Conservation (phyloP, 1,140 invertebrate genomes). For the Choristoneura fumiferana region DNA sequence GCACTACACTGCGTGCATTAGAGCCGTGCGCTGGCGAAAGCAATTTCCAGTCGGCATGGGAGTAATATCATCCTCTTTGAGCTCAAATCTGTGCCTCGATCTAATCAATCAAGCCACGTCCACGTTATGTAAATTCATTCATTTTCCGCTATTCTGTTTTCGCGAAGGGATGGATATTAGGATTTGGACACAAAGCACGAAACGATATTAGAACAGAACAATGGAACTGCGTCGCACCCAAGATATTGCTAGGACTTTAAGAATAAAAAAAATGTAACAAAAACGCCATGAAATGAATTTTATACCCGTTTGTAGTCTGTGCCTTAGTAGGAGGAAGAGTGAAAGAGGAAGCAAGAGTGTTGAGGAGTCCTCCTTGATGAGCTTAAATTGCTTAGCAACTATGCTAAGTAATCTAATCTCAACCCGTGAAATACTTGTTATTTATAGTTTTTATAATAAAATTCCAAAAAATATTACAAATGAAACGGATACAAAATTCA, state of each 20-base stretch:
- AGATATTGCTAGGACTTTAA: constrained; percentile 1
- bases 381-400: too few species aligned
- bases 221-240: neutral
- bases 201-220: constrained; percentile 19
- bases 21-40: neutral
- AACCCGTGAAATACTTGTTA: too few species aligned
- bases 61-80: constrained; percentile 28
- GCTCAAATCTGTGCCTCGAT: constrained; percentile 30
- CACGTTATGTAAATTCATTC: constrained; percentile 30
- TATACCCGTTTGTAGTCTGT: too few species aligned
- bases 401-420: too few species aligned
- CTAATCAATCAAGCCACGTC: constrained; percentile 35
- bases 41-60: constrained; percentile 28
- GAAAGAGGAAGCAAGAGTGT: too few species aligned
- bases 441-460: too few species aligned
- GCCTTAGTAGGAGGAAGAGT: too few species aligned
- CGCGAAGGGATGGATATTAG: neutral
- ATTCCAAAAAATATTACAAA: too few species aligned
- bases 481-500: too few species aligned
- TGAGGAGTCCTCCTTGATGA: too few species aligned
- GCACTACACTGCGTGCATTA: neutral
- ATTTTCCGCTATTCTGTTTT: neutral
- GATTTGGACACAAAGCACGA: neutral
- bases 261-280: too few species aligned
- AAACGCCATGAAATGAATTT: too few species aligned